These are phyloP conservation scores for Conger conger DNA, from an alignment of 2,113 vertebrate species.

Conservation along the genomic window DNA sequence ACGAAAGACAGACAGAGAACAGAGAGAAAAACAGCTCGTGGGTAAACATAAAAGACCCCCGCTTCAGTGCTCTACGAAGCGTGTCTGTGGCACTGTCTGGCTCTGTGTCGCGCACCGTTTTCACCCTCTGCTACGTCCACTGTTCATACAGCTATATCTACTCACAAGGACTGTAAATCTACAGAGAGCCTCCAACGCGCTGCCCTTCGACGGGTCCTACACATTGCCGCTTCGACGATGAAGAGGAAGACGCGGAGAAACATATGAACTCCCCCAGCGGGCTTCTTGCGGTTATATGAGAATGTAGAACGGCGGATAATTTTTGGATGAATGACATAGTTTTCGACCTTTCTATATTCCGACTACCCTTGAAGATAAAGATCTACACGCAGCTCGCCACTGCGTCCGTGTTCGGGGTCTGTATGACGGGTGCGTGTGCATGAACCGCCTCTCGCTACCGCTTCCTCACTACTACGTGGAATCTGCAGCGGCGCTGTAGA, in stretches of 20 bases:
- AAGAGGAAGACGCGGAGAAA: slow-evolving; percentile 33
- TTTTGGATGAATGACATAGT: slow-evolving; percentile 46
- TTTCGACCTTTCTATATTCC: slow-evolving; percentile 20
- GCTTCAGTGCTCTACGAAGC: slow-evolving; percentile 55
- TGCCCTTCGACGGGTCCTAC: slow-evolving; percentile 38
- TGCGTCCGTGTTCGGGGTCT: slow-evolving; percentile 29
- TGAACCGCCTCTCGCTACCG: not conserved
- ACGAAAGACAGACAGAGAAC: slow-evolving; percentile 31
- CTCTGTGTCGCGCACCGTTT: not conserved
- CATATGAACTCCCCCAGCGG: slow-evolving; percentile 48
- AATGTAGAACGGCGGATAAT: slow-evolving; percentile 22
- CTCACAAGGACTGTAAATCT: slow-evolving; percentile 37
- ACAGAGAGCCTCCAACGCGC: slow-evolving; percentile 52
- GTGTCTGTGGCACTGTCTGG: slow-evolving; percentile 31
- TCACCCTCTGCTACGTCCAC: slow-evolving; percentile 1
- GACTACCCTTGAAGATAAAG: not conserved
- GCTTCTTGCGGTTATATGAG: slow-evolving; percentile 39
- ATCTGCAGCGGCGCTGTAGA: slow-evolving; percentile 16
- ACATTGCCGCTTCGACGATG: slow-evolving; percentile 53
- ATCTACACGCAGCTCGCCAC: slow-evolving; percentile 7
- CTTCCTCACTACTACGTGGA: not conserved
- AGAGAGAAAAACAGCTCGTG: slow-evolving; percentile 25
- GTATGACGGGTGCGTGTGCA: slow-evolving; percentile 8
- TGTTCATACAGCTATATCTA: slow-evolving; percentile 20
- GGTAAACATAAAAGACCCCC: slow-evolving; percentile 35